Conservation (phyloP, 2,797 vertebrate species). For the Apogon hyalosoma region DNA sequence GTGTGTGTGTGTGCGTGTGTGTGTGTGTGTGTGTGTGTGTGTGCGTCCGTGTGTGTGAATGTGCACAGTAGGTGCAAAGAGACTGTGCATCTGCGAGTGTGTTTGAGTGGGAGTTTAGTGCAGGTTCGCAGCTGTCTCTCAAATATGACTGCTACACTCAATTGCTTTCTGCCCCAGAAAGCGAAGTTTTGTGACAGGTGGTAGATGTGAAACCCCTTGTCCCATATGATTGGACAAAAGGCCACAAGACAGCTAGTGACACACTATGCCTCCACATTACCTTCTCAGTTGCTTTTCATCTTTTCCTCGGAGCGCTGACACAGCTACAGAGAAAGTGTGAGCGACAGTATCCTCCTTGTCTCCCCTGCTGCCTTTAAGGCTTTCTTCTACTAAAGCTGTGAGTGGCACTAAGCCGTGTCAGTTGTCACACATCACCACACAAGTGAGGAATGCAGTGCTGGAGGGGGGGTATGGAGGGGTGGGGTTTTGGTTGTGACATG, state of each 20-base stretch:
- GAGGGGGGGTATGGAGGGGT: constrained; percentile 5
- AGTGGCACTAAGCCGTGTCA: constrained; percentile 77
- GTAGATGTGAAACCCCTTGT: constrained; percentile 49
- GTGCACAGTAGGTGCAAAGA: not conserved
- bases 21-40: constrained; percentile 3
- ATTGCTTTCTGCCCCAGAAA: constrained; percentile 56
- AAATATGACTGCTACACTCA: constrained; percentile 33
- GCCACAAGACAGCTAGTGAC: constrained; percentile 54
- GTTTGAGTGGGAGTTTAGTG: constrained; percentile 22
- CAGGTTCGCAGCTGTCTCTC: constrained; percentile 24
- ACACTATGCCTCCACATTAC: constrained; percentile 48
- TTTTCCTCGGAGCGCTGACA: constrained; percentile 48
- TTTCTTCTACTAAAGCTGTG: constrained; percentile 67
- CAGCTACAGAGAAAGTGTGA: constrained; percentile 36
- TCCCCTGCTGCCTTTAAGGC: constrained; percentile 64
- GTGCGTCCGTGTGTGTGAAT: not conserved
- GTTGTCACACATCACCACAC: constrained; percentile 78
- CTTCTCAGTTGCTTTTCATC: constrained; percentile 47
- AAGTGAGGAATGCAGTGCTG: constrained; percentile 65
- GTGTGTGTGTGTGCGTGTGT: not conserved
- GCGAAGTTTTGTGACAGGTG: constrained; percentile 65
- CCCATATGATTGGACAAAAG: constrained; percentile 63
- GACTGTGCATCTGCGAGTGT: constrained; percentile 2
- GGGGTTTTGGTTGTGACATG: constrained; percentile 46
- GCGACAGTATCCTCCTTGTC: constrained; percentile 58